Base-by-base conservation (phyloP, 2,797 vertebrate genomes). In the Scomberomorus guttatus region DNA sequence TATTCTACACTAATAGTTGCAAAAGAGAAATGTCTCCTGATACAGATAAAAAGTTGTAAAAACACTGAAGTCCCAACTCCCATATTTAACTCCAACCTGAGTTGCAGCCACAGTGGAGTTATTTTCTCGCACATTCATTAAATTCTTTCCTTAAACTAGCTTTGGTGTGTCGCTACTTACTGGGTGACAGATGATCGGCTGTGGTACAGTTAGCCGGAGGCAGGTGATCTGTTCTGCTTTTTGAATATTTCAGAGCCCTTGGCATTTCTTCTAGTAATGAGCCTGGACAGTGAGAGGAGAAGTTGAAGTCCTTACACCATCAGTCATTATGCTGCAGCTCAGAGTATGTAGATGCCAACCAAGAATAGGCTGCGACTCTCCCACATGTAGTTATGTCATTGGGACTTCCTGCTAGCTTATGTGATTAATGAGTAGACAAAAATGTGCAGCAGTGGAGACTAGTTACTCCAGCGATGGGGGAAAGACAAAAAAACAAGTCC, bases 211-310 rank as follows among this genome's bases (percentile, higher is more conserved):
- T 76, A 55, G 85, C 87, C 80, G 2, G 18, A 65, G 83, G 87
- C 82, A 70, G 60, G 78, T 85, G 84, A 92, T 93, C 85, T 87
- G 86, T 87, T 90, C 88, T 80, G 70, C 80, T 81, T 87, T 91
- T 81, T 91, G 84, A 93, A 92, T 94, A 92, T 94, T 93, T 94
- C 83, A 93, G 79, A 87, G 81, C 81, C 77, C 86, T 75, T 92
- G 86, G 88, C 89, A 85, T 90, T 92, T 89, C 81, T 54, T 90
- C 79, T 80, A 46, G 86, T 91, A 92, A 93, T 89, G 83, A 92
- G 82, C 78, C 79, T 51, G 79, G 90, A 85, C 75, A 80, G 72
- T 75, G 69, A 80, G 67, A 72, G 50, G 73, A 86, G 82, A 88
- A 76, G 78, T 42, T 64, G 46, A 74, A 80, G 62, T 64, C 76